Base-by-base conservation (phyloP, 2,888 invertebrate species). In the Ormyrus nitidulus region DNA sequence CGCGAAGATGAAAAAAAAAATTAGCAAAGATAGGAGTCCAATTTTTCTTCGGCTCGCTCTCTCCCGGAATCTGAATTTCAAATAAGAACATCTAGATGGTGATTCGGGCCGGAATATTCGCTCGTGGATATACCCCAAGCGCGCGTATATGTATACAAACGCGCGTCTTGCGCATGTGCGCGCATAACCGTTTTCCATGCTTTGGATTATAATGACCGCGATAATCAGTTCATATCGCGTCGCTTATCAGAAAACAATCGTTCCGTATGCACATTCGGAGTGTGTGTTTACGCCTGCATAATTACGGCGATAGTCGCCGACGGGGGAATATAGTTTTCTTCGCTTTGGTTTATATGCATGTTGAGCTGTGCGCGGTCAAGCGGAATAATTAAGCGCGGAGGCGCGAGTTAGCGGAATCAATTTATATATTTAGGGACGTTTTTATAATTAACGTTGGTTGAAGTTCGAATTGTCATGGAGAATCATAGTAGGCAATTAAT, bases 161-260 rank as follows among this genome's bases (percentile, higher is more conserved):
- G 10, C 10, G 46, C 46, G 13, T 11, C 46, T 44, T 9, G 46
- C 46, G 10, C 62, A 46, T 62, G 62, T 5, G 44, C 62, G 6
- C 46, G 62, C 62, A 62, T 62, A 46, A 46, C 46, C 46, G 46
- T 62, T 62, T 62, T 44, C 34, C 59, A 62, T n/a, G 46, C 19
- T 46, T 62, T 46, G 48, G 62, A 62, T 11, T 46, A 44, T 62
- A 46, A 62, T 46, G 62, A 62, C 7, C 62, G 10, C 11, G 46
- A 62, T 62, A 62, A 62, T 62, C 46, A 11, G 62, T 46, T 62
- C 59, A 59, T 59, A 59, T 7, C 59, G 19, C 34, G 6, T 7
- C 19, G 19, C 59, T 59, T 59, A 59, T 11, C 59, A 7, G 59
- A 59, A 19, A 59, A 11, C 34, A 59, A 59, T 19, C 6, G 59